Percentiles rank a stretch among this genome's conserved stretches.
Conservation (phyloP, 2,797 vertebrate genomes). For the Silurus lanzhouensis region DNA sequence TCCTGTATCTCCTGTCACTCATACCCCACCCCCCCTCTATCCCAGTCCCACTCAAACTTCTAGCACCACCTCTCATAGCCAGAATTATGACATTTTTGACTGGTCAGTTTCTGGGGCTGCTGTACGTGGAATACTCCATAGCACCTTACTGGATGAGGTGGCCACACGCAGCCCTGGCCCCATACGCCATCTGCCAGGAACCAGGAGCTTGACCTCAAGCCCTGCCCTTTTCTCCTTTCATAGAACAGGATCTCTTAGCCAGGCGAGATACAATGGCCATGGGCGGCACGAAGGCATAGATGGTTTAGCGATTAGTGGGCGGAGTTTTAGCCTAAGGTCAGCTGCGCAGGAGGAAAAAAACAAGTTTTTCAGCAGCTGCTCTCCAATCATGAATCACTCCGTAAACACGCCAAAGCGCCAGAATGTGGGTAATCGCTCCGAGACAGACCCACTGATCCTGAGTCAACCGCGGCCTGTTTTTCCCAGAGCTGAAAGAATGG, state of each 20-base stretch:
- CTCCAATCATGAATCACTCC: constrained; percentile 67
- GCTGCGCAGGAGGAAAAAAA: constrained; percentile 55
- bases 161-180: constrained; percentile 68
- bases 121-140: constrained; percentile 66
- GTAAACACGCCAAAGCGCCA: constrained; percentile 60
- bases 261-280: constrained; percentile 80
- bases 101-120: constrained; percentile 75
- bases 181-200: constrained; percentile 66
- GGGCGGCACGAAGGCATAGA: constrained; percentile 53
- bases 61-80: constrained; percentile 47
- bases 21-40: constrained; percentile 65
- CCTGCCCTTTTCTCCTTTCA: constrained; percentile 70
- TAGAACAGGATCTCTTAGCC: constrained; percentile 72
- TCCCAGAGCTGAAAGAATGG: constrained; percentile 68
- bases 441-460: constrained; percentile 76
- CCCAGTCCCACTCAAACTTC: constrained; percentile 51
- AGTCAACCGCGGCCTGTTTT: constrained; percentile 68
- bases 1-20: constrained; percentile 68
- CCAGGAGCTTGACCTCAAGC: constrained; percentile 75
- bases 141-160: constrained; percentile 75
- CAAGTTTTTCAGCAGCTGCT: constrained; percentile 62
- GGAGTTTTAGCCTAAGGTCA: constrained; percentile 37
- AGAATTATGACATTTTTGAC: constrained; percentile 67
- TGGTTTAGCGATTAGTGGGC: constrained; percentile 42
- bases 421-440: constrained; percentile 74